phyloP scores from a whole-genome alignment of 2,113 vertebrate genomes.

The Vidua chalybeata region DNA sequence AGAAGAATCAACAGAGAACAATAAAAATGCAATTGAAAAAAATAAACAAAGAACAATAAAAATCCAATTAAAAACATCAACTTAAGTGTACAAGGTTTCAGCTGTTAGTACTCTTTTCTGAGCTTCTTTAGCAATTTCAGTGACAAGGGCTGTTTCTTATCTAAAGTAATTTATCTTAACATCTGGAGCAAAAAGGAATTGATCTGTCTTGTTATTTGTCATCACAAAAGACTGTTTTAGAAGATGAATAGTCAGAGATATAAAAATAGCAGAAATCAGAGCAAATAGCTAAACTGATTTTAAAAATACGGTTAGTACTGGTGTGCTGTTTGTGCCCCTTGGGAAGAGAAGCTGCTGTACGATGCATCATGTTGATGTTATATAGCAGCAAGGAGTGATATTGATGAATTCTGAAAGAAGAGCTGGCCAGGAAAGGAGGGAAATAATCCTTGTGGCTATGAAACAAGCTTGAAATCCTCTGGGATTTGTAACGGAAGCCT shows the following conservation, averaged over 20 bases:
- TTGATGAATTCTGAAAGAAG: slow-evolving; percentile 35
- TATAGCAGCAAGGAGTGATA: neutral
- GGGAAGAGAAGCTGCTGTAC: neutral
- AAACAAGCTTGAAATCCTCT: slow-evolving; percentile 23
- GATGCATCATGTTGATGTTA: neutral
- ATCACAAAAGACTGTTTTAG: neutral
- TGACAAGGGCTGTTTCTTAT: neutral
- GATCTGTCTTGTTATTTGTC: neutral
- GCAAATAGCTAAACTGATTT: neutral
- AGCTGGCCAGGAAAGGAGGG: slow-evolving; percentile 1
- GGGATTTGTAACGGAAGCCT: slow-evolving; percentile 44
- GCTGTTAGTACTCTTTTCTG: neutral
- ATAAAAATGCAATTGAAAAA: neutral
- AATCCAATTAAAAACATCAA: neutral
- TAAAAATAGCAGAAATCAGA: neutral
- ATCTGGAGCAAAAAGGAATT: slow-evolving; percentile 6
- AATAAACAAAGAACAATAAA: neutral
- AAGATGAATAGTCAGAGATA: neutral
- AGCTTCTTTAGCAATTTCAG: neutral
- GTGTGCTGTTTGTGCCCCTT: neutral
- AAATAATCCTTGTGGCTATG: slow-evolving; percentile 51
- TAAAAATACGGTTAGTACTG: neutral
- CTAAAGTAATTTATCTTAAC: slow-evolving; percentile 15
- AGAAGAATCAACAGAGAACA: neutral
- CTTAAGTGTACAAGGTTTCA: neutral